Evolutionary conservation across 1,140 invertebrate genomes (phyloP).

Genomic region (Solen grandis): DNA sequence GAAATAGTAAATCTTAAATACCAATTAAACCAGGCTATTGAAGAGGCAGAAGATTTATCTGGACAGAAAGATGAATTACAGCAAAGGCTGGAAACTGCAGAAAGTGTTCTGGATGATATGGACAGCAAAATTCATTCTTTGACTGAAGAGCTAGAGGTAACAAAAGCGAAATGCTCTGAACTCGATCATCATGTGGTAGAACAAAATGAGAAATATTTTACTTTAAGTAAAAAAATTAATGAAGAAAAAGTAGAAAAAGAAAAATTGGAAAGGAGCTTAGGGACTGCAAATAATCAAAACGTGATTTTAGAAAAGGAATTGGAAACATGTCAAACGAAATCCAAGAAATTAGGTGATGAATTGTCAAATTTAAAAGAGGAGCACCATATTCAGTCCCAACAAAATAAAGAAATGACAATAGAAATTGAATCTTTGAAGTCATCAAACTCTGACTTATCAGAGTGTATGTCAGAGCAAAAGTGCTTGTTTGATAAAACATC

Average conservation of each 20-base stretch:
- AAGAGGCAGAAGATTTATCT: conserved; percentile 4
- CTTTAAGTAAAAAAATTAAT: neutral
- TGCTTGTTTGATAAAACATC: too few relatives aligned
- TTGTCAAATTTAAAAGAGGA: too few relatives aligned
- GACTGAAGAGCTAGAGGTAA: neutral
- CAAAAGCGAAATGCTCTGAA: neutral
- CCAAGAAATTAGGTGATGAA: too few relatives aligned
- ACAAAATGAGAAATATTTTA: neutral
- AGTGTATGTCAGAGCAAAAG: too few relatives aligned
- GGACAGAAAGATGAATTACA: conserved; percentile 42
- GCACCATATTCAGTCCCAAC: too few relatives aligned
- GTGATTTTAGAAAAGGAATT: too few relatives aligned
- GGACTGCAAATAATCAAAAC: neutral
- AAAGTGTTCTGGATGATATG: conserved; percentile 36
- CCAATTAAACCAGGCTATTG: too few relatives aligned
- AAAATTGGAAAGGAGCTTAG: conserved; percentile 12
- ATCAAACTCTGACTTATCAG: too few relatives aligned
- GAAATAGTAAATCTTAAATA: neutral
- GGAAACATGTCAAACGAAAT: too few relatives aligned
- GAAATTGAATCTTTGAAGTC: too few relatives aligned
- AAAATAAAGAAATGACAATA: too few relatives aligned
- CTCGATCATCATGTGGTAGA: neutral
- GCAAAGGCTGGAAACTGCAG: conserved; percentile 22
- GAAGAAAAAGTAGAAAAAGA: neutral
- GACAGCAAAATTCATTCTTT: conserved; percentile 17